Evolutionary conservation across 2,888 invertebrate genomes (phyloP).

Genomic region (Chymomyza procnemis): DNA sequence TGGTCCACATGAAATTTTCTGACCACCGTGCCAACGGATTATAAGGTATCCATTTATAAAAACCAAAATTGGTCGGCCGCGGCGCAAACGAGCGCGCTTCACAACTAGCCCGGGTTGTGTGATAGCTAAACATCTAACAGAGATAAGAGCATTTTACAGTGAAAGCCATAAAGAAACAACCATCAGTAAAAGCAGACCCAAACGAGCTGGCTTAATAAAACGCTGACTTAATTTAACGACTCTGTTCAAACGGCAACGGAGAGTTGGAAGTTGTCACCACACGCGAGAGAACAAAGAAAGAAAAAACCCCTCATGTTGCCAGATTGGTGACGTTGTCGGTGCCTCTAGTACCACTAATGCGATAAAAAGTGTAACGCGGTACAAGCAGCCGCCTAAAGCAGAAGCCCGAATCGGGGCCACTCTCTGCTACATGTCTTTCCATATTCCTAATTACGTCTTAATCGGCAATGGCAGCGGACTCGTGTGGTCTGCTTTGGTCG

Average conservation of each 20-base stretch:
- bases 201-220: constrained; percentile 50
- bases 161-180: constrained; percentile 8
- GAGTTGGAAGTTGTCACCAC: constrained; percentile 12
- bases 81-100: not conserved
- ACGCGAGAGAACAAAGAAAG: not conserved
- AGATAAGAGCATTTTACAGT: constrained; percentile 55
- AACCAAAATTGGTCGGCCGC: constrained; percentile 49
- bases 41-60: constrained; percentile 72
- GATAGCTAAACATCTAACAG: constrained; percentile 49
- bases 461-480: constrained; percentile 46
- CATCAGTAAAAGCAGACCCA: constrained; percentile 11
- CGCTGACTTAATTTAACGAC: constrained; percentile 12
- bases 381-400: not conserved
- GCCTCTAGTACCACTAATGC: constrained; percentile 64
- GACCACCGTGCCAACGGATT: constrained; percentile 62
- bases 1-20: constrained; percentile 65
- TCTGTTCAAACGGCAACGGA: not conserved
- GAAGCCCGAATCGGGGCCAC: constrained; percentile 37
- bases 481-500: constrained; percentile 68
- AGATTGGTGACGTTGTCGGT: constrained; percentile 13
- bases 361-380: constrained; percentile 68
- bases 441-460: constrained; percentile 35
- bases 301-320: constrained; percentile 5
- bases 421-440: constrained; percentile 40
- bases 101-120: constrained; percentile 38